Percentiles rank a stretch among this genome's conserved stretches.
Evolutionary conservation across 1,140 invertebrate species (phyloP).

Genomic region (Macrosteles quadrilineatus): DNA sequence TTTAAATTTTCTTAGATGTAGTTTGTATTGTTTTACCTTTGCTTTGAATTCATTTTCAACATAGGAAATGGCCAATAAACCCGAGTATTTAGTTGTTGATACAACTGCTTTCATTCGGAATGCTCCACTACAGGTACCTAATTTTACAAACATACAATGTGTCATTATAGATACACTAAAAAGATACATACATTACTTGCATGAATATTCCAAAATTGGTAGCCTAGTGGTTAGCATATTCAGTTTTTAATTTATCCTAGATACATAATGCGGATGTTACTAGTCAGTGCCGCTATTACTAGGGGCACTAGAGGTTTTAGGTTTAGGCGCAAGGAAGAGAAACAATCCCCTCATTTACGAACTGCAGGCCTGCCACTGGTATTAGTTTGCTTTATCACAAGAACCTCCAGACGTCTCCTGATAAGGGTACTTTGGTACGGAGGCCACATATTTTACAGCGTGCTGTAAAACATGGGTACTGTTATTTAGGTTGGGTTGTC

Average conservation of each 20-base stretch:
- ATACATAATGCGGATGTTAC: conserved; percentile 15
- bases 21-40: too few relatives aligned
- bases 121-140: conserved; percentile 56
- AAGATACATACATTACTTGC: conserved; percentile 22
- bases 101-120: conserved; percentile 65
- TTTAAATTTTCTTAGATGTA: too few relatives aligned
- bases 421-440: too few relatives aligned
- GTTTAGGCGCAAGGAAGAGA: too few relatives aligned
- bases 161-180: neutral
- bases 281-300: neutral
- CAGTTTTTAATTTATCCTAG: conserved; percentile 8
- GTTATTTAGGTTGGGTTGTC: too few relatives aligned
- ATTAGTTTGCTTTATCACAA: too few relatives aligned
- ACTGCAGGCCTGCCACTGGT: too few relatives aligned
- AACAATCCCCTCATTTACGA: too few relatives aligned
- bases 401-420: too few relatives aligned
- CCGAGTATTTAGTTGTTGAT: conserved; percentile 59
- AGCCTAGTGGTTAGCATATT: conserved; percentile 12
- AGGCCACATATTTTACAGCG: too few relatives aligned
- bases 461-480: too few relatives aligned
- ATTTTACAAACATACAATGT: conserved; percentile 15
- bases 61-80: conserved; percentile 47
- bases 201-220: conserved; percentile 17
- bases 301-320: conserved; percentile 30
- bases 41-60: too few relatives aligned